phyloP scores from a whole-genome alignment of 2,113 vertebrate species.

The Phainopepla nitens region DNA sequence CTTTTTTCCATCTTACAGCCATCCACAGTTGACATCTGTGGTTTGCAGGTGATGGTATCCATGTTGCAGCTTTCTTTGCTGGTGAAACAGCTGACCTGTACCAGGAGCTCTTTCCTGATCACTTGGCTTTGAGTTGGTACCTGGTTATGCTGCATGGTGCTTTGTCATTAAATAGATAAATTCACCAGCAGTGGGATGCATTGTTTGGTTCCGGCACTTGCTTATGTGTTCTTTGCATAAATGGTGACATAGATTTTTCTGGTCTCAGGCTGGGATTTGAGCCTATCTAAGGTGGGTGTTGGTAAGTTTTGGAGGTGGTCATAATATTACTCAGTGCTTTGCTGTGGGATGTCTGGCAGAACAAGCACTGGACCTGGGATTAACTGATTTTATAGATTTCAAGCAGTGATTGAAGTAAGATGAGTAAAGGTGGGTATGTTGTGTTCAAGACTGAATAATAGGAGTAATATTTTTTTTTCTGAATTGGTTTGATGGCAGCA shows the following conservation, averaged over 20 bases:
- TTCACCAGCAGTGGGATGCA: accelerated
- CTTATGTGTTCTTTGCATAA: not conserved
- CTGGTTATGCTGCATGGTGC: not conserved
- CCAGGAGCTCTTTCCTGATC: not conserved
- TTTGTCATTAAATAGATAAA: not conserved
- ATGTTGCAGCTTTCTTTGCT: not conserved
- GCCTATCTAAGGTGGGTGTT: not conserved
- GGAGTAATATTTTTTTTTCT: not conserved
- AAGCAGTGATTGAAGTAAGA: not conserved
- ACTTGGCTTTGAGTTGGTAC: not conserved
- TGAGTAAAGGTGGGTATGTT: not conserved
- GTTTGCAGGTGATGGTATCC: not conserved
- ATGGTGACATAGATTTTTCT: not conserved
- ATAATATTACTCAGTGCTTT: not conserved
- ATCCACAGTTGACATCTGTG: not conserved
- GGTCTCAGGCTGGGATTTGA: not conserved
- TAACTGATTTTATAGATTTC: not conserved
- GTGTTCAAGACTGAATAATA: not conserved
- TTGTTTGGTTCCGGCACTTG: not conserved
- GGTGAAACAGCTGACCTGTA: not conserved
- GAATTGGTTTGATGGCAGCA: not conserved
- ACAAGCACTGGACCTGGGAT: not conserved
- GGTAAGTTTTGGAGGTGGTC: not conserved
- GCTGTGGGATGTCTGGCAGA: not conserved
- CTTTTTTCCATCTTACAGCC: not conserved